Base-by-base conservation (phyloP, 2,113 vertebrate species). In the Nibea albiflora region DNA sequence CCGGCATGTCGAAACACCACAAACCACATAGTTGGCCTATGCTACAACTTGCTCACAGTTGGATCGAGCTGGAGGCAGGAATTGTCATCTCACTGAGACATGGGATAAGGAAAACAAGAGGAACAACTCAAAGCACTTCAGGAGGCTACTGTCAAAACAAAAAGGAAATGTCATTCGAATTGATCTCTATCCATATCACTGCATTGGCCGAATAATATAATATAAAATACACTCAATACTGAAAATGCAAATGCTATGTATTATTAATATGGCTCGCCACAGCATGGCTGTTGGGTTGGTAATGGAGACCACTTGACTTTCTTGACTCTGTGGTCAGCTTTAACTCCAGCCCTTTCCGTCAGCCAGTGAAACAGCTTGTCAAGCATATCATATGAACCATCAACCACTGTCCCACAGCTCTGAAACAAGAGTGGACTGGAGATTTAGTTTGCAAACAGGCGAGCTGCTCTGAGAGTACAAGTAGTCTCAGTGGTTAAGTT, bases 1-100 rank as follows among this genome's bases (percentile, higher is more conserved):
- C 57, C 73, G 71, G 83, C 94, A 65, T 93, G 95, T 94, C 71
- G 81, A 86, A 93, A 94, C 94, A 94, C 82, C 68, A 26, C 87
- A 64, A 80, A 70, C 71, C 80, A 76, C 93, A 95, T 94, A 95
- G 86, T 91, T 94, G 88, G 77, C 76, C 89, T 93, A 52, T 93
- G 95, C 93, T 85, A 39, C 56, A 73, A 94, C 94, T 93, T 86
- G 93, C 84, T 86, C 84, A 42, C 42, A 67, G 56, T 73, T 73
- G 58, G 79, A 87, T 89, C 57, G 80, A 82, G 86, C 90, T 86
- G 52, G 54, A 92, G 74, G 81, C 91, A 64, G 62, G 58, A 89
- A 66, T 66, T 81, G 87, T 84, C 78, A 76, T 83, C 57, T 75
- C 57, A 69, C 49, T 1, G 47, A 87, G 63, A 80, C 4, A 4